Evolutionary conservation across 2,888 invertebrate genomes (phyloP).

Genomic region (Limenitis camilla): DNA sequence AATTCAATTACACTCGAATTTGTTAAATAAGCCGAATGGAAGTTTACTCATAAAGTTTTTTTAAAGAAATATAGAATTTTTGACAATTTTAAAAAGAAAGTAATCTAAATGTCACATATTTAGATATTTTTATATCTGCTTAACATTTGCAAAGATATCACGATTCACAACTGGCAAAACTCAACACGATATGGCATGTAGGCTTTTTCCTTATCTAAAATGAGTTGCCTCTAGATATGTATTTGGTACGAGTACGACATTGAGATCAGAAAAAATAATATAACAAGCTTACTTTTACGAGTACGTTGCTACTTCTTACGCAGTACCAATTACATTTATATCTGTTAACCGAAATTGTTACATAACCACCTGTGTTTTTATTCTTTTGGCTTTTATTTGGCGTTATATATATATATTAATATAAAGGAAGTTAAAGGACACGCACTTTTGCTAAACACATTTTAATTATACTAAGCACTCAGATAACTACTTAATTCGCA

Average conservation of each 20-base stretch:
- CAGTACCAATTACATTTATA: neutral
- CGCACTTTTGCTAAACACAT: too few species aligned
- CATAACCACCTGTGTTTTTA: neutral
- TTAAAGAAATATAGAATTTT: too few species aligned
- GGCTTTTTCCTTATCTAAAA: conserved; percentile 20
- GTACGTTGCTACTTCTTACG: neutral
- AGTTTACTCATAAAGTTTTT: too few species aligned
- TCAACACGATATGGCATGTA: conserved; percentile 16
- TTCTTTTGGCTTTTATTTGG: neutral
- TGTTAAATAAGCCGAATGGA: too few species aligned
- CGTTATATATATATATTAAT: too few species aligned
- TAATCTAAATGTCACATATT: neutral
- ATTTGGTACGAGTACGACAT: conserved; percentile 7
- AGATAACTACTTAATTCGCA: too few species aligned
- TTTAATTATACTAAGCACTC: too few species aligned
- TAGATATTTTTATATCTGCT: conserved; percentile 3
- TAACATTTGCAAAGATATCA: conserved; percentile 14
- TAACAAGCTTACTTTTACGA: conserved; percentile 6
- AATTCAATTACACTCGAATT: too few species aligned
- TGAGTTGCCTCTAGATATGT: conserved; percentile 15
- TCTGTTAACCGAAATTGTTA: neutral
- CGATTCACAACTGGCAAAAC: conserved; percentile 9
- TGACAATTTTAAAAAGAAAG: too few species aligned
- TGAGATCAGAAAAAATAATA: conserved; percentile 16
- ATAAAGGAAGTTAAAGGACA: too few species aligned